Evolutionary conservation across 2,888 invertebrate species (phyloP).

Genomic region (Polydrusus pterygomalis): DNA sequence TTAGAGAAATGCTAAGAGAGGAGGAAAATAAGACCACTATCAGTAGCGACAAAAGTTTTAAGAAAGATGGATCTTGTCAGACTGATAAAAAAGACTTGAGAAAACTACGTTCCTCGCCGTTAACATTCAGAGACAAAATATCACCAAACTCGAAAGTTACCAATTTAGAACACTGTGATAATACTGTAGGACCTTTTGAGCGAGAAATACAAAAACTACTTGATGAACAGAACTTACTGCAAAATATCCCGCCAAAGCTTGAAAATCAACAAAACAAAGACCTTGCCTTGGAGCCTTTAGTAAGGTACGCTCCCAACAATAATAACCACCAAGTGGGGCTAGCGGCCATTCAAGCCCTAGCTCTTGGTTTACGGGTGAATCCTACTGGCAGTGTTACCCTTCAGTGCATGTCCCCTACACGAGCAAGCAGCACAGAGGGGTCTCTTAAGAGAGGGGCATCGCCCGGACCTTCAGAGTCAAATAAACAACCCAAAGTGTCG

Average conservation of each 20-base stretch:
- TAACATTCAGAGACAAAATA: constrained; percentile 72
- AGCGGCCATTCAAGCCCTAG: constrained; percentile 86
- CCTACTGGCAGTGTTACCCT: constrained; percentile 69
- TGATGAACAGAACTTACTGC: constrained; percentile 81
- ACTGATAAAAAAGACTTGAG: constrained; percentile 79
- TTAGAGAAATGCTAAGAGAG: constrained; percentile 66
- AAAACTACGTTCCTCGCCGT: constrained; percentile 74
- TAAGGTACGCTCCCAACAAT: constrained; percentile 74
- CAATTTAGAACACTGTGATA: constrained; percentile 73
- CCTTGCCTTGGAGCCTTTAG: constrained; percentile 73
- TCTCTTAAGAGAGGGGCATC: constrained; percentile 71
- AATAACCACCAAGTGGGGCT: constrained; percentile 83
- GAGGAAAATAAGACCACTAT: constrained; percentile 72
- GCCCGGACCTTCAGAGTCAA: constrained; percentile 69
- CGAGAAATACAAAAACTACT: constrained; percentile 86
- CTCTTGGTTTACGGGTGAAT: constrained; percentile 72
- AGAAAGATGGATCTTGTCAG: constrained; percentile 78
- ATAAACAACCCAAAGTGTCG: constrained; percentile 71
- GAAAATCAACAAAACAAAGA: constrained; percentile 79
- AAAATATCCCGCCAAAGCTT: constrained; percentile 77
- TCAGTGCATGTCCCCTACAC: constrained; percentile 70
- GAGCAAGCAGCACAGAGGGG: constrained; percentile 74
- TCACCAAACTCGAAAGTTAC: constrained; percentile 74
- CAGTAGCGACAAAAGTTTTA: constrained; percentile 75
- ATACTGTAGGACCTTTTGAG: constrained; percentile 80